Conservation (phyloP, 1,140 invertebrate species). For the Hydropsyche tenuis region DNA sequence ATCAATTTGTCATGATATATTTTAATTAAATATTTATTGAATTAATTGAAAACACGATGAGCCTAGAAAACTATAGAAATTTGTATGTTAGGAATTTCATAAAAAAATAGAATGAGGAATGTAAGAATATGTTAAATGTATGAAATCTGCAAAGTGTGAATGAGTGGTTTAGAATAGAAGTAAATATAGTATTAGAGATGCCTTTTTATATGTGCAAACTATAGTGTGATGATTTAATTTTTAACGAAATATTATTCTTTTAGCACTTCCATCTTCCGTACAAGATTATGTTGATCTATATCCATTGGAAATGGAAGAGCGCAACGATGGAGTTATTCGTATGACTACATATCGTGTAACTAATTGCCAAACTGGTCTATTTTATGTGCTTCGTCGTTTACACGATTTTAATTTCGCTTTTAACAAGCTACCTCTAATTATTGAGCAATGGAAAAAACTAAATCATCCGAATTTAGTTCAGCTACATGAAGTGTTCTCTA, state of each 20-base stretch:
- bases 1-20: background rate
- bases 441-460: constrained; percentile 94
- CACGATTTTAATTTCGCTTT: constrained; percentile 84
- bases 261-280: constrained; percentile 83
- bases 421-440: constrained; percentile 82
- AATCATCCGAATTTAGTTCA: constrained; percentile 93
- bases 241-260: constrained; percentile 50
- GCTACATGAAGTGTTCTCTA: constrained; percentile 92
- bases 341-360: constrained; percentile 82
- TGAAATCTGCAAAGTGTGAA: too few relatives aligned
- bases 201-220: too few relatives aligned
- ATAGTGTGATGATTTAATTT: too few relatives aligned
- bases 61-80: background rate
- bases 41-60: background rate
- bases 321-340: constrained; percentile 54
- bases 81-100: background rate
- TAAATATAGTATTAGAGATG: too few relatives aligned
- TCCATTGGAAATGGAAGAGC: constrained; percentile 72
- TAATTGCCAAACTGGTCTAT: constrained; percentile 84
- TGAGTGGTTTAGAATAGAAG: too few relatives aligned
- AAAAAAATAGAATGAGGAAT: too few relatives aligned
- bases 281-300: constrained; percentile 90
- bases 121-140: too few relatives aligned
- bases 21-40: background rate
- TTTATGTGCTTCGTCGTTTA: constrained; percentile 87